phyloP scores from a whole-genome alignment of 35 echinoderm and acorn worm genomes.

The Lytechinus pictus region DNA sequence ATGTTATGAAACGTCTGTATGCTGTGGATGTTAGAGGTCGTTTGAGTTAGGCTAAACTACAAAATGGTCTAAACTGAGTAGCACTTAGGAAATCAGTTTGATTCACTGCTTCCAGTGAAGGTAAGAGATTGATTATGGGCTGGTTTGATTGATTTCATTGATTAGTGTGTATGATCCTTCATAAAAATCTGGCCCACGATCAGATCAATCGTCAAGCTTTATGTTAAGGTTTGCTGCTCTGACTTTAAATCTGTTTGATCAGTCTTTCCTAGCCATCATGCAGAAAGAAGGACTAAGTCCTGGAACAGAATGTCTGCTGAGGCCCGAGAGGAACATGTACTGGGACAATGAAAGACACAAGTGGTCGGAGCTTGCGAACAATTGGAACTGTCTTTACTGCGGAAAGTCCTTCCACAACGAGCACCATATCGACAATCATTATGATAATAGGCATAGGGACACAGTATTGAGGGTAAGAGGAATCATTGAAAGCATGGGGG shows the following conservation, averaged over 20 bases:
- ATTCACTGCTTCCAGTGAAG: too few relatives aligned
- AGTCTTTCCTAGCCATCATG: constrained; percentile 25
- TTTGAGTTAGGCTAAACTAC: too few relatives aligned
- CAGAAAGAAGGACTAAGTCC: constrained; percentile 33
- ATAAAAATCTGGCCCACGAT: too few relatives aligned
- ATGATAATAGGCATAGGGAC: constrained; percentile 65
- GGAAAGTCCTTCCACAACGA: constrained; percentile 82
- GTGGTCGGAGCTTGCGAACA: constrained; percentile 52
- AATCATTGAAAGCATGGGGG: background rate
- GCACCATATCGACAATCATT: constrained; percentile 71
- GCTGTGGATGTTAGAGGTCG: too few relatives aligned
- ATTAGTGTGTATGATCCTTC: background rate
- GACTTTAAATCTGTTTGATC: background rate
- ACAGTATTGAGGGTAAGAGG: constrained; percentile 54
- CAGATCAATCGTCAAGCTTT: too few relatives aligned
- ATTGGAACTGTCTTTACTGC: constrained; percentile 87
- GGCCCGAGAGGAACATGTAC: constrained; percentile 68
- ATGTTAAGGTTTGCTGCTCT: background rate
- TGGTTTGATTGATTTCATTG: too few relatives aligned
- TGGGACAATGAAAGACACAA: constrained; percentile 73
- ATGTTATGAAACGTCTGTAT: too few relatives aligned
- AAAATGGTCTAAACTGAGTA: too few relatives aligned
- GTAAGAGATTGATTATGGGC: too few relatives aligned
- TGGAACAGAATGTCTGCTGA: constrained; percentile 58
- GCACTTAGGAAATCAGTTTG: too few relatives aligned